Evolutionary conservation across 2,113 vertebrate species (phyloP).

Genomic region (Toxostoma redivivum): DNA sequence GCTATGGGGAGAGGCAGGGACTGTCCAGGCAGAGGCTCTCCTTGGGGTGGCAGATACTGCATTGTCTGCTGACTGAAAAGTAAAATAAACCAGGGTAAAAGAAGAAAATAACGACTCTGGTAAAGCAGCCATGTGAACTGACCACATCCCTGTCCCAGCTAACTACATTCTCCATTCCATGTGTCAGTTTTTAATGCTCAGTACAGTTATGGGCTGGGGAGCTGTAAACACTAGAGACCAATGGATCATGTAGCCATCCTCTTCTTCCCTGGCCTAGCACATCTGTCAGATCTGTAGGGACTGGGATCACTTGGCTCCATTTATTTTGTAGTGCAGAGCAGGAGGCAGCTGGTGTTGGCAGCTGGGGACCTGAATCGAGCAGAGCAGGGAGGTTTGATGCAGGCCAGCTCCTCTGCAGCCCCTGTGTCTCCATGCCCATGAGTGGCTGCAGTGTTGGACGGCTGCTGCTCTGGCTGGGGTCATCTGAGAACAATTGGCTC

Average conservation of each 20-base stretch:
- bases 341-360: not conserved
- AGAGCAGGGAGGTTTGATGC: not conserved
- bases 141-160: not conserved
- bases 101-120: not conserved
- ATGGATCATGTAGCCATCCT: not conserved
- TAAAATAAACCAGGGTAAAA: not conserved
- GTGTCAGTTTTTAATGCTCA: not conserved
- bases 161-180: not conserved
- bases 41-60: not conserved
- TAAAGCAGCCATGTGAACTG: not conserved
- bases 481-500: not conserved
- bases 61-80: not conserved
- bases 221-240: not conserved
- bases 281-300: too few species aligned
- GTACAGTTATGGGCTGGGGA: not conserved
- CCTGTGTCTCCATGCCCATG: rapidly evolving
- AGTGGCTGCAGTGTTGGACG: not conserved
- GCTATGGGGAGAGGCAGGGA: not conserved
- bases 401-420: not conserved
- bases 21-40: not conserved
- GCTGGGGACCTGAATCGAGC: not conserved
- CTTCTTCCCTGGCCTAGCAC: not conserved
- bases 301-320: not conserved
- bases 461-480: not conserved
- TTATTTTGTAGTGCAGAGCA: not conserved